Percentiles rank a stretch among this genome's conserved stretches.
Conservation (phyloP, 2,888 invertebrate species). For the Catonia carolina region DNA sequence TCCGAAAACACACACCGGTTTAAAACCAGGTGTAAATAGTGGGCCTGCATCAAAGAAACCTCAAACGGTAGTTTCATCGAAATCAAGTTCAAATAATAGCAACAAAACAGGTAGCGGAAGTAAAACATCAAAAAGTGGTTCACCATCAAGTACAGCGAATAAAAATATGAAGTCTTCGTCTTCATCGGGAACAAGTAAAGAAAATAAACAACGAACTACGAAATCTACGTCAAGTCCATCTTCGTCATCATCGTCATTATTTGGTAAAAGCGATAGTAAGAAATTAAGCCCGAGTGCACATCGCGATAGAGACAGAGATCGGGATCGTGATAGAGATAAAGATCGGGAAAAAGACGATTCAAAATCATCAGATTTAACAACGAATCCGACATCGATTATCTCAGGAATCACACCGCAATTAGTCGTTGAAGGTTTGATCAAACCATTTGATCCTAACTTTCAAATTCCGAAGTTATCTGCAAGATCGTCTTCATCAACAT, state of each 20-base stretch:
- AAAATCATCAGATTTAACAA: constrained; percentile 54
- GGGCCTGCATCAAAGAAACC: constrained; percentile 81
- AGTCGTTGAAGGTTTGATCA: constrained; percentile 67
- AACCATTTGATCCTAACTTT: constrained; percentile 72
- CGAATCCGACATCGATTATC: constrained; percentile 41
- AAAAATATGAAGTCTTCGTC: constrained; percentile 29
- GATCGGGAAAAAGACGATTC: too few species aligned
- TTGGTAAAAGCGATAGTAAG: constrained; percentile 50
- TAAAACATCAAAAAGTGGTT: constrained; percentile 19
- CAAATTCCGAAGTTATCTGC: constrained; percentile 80
- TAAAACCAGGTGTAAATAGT: constrained; percentile 78
- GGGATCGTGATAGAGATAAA: too few species aligned
- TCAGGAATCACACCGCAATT: constrained; percentile 46
- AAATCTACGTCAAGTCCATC: constrained; percentile 18
- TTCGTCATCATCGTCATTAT: background rate
- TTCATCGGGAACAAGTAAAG: constrained; percentile 34
- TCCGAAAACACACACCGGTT: constrained; percentile 71
- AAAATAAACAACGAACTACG: constrained; percentile 25
- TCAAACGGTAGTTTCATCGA: constrained; percentile 35
- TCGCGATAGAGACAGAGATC: constrained; percentile 39
- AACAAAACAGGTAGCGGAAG: constrained; percentile 20
- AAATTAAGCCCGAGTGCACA: constrained; percentile 61
- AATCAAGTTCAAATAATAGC: constrained; percentile 18
- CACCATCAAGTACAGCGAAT: constrained; percentile 19
- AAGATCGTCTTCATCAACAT: too few species aligned